These are phyloP conservation scores for Octonoba sinensis DNA, from an alignment of 2,888 invertebrate species.

Conservation along the genomic window DNA sequence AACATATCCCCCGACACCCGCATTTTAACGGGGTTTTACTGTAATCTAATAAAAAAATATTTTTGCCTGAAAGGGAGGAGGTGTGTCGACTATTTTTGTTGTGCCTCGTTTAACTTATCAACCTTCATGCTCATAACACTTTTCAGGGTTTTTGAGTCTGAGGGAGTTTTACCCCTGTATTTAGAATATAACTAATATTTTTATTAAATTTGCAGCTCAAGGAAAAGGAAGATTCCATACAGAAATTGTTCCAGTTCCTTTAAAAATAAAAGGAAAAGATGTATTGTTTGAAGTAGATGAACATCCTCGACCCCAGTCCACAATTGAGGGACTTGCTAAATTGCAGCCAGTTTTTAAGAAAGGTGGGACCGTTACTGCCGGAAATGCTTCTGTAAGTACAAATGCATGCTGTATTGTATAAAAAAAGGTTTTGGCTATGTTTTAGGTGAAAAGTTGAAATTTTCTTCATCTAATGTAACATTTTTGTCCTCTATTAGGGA, in stretches of 20 bases:
- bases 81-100: no score
- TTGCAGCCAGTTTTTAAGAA: slow-evolving; percentile 92
- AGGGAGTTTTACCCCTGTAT: no score
- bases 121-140: no score
- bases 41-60: no score
- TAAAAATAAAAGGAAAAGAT: slow-evolving; percentile 83
- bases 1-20: no score
- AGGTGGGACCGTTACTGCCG: slow-evolving; percentile 93
- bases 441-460: background rate
- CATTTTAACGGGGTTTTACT: no score
- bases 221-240: slow-evolving; percentile 90
- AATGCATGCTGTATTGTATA: background rate
- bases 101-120: no score
- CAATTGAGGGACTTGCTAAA: slow-evolving; percentile 86
- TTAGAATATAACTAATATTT: no score
- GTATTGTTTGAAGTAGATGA: slow-evolving; percentile 88
- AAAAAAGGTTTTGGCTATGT: background rate
- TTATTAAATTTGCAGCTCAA: slow-evolving; percentile 76
- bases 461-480: background rate
- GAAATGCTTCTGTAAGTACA: slow-evolving; percentile 86
- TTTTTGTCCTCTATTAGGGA: slow-evolving; percentile 77
- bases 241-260: slow-evolving; percentile 87
- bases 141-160: no score
- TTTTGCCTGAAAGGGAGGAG: no score
- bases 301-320: slow-evolving; percentile 91